A percentile compares a stretch with the other conserved stretches of the same genome.
phyloP scores from a whole-genome alignment of 2,797 vertebrate species.

The Esox lucius region DNA sequence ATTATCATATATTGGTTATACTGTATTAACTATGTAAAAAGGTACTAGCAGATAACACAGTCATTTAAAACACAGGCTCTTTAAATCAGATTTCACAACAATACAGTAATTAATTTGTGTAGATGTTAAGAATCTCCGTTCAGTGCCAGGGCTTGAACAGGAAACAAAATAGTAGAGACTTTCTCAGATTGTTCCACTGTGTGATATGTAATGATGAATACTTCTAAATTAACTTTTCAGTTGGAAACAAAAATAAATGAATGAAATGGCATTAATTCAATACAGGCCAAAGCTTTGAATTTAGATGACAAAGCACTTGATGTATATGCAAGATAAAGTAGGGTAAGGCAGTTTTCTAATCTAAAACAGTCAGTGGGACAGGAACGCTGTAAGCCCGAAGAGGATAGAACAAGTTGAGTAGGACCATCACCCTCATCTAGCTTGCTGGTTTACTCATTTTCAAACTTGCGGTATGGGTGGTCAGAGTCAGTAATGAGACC shows the following conservation, averaged over 20 bases:
- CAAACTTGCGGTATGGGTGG: slow-evolving; percentile 88
- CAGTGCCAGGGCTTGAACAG: neutral
- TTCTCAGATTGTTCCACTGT: neutral
- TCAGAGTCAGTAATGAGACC: slow-evolving; percentile 85
- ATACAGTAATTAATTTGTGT: slow-evolving; percentile 5
- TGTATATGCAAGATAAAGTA: neutral
- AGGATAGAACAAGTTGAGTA: neutral
- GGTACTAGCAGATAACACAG: slow-evolving; percentile 36
- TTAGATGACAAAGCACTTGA: neutral
- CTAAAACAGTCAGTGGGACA: slow-evolving; percentile 15
- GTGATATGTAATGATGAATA: slow-evolving; percentile 9
- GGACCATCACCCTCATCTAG: slow-evolving; percentile 1
- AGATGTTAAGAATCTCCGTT: slow-evolving; percentile 32
- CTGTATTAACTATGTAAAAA: slow-evolving; percentile 52
- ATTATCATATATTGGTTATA: slow-evolving; percentile 21
- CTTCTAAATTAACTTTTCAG: neutral
- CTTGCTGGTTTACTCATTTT: slow-evolving; percentile 78
- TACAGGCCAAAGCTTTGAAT: neutral
- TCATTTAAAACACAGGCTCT: slow-evolving; percentile 31
- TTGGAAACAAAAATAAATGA: neutral
- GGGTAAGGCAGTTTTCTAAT: neutral
- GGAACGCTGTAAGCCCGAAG: neutral
- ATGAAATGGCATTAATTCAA: neutral
- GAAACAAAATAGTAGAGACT: slow-evolving; percentile 1
- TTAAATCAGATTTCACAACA: slow-evolving; percentile 8